phyloP scores from a whole-genome alignment of 2,797 vertebrate species.

The Microhierax caerulescens region DNA sequence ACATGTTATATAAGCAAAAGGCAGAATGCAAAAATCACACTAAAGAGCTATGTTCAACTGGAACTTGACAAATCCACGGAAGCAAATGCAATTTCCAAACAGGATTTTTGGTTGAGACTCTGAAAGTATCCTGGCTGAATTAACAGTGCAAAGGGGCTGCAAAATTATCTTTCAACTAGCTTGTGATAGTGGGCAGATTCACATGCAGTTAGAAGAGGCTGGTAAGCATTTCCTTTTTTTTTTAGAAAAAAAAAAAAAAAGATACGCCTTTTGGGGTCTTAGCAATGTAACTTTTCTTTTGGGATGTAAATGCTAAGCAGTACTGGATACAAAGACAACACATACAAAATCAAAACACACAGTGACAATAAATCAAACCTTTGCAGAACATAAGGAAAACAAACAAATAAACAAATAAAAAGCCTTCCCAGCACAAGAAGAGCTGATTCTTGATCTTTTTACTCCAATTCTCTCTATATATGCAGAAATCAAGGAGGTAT shows the following conservation, averaged over 20 bases:
- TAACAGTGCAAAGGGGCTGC: not conserved
- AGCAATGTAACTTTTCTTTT: not conserved
- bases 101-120: not conserved
- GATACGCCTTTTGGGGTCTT: not conserved
- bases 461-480: not conserved
- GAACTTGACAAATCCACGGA: not conserved
- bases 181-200: not conserved
- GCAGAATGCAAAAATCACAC: not conserved
- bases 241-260: not conserved
- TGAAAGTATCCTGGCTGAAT: not conserved
- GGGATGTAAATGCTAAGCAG: not conserved
- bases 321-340: not conserved
- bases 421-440: not conserved
- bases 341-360: not conserved
- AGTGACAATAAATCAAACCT: not conserved
- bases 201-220: not conserved
- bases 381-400: not conserved
- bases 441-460: not conserved
- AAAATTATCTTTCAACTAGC: not conserved
- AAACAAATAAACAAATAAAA: not conserved
- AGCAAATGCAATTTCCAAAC: not conserved
- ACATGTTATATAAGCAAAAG: not conserved
- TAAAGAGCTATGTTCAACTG: not conserved
- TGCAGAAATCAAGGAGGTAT: not conserved
- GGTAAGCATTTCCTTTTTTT: not conserved